Base-by-base conservation (phyloP, 2,888 invertebrate genomes). In the Automeris io region DNA sequence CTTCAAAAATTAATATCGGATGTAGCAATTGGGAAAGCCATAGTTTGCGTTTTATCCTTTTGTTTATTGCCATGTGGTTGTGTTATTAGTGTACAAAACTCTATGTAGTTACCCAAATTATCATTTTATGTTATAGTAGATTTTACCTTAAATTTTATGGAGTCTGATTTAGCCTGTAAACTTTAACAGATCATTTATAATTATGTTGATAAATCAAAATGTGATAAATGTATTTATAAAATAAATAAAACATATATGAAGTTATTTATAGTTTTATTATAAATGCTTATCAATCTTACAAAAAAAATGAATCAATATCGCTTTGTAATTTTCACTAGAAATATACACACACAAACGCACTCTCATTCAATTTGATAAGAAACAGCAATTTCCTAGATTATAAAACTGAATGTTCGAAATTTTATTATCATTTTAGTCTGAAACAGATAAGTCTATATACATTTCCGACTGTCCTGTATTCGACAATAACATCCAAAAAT, bases 131-230 rank as follows among this genome's bases (percentile, higher is more conserved):
- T 67, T 64, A 64, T 61, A 67, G 66, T 66, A 70, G 72, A 76
- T 76, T 79, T 78, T 81, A 81, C 80, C 78, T 80, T 77, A 74
- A 80, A 80, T 80, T 82, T 79, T 77, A 72, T 70, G 74, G n/a
- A 82, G 81, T 82, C 81, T 82, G 81, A 81, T 61, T 78, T 79
- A 80, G 74, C 56, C 58, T 76, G 65, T 61, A 60, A 64, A 74
- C 62, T 61, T 66, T 65, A 65, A 76, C 70, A 76, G 61, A 78
- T 73, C 71, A 68, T 75, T 53, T 49, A 61, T 58, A 61, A 57
- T 60, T 69, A 64, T 70, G 55, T 70, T 71, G 61, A 59, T 54
- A 46, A 72, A 70, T 73, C 61, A 61, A 72, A 70, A 75, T 85
- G 85, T 85, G 85, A 85, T 83, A 83, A 77, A 60, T 64, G 63